Evolutionary conservation across 2,113 vertebrate genomes (phyloP), one percentile per base, ranked within the genome.

Genomic region (Albula glossodonta): DNA sequence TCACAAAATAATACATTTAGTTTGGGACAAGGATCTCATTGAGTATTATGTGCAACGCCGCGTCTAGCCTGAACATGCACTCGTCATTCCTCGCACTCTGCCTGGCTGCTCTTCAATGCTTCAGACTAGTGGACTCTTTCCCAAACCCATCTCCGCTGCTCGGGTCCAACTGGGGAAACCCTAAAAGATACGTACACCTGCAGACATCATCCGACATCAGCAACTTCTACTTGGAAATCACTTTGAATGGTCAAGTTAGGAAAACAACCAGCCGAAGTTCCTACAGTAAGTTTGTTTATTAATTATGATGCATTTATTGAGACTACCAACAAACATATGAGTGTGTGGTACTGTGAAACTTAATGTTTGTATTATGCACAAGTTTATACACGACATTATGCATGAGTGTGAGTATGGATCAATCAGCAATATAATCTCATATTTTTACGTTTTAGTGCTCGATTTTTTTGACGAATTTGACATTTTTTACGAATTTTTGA

Each of bases 151-250:
- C 96, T 0, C 84, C 84, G 19, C 89, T 96, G 86, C 91, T 96
- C 8, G 85, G 85, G 87, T 88, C 91, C 83, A 92, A 86, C 87
- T 95, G 94, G 95, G 92, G 92, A 9, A 95, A 93, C 90, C 94
- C 90, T 10, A 93, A 93, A 11, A 82, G 0, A 80, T 91, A 96
- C 87, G 88, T 87, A 63, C 96, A 97, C 91, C 93, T 96, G 90
- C 94, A 95, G 91, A 94, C 95, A 1, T 94, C 93, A 83, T 94
- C 95, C 22, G 95, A 96, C 0, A 85, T 95, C 49, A 96, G 92
- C 93, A 98, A 96, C 93, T 97, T 96, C 93, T 98, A 98, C 91
- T 94, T 99, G 88, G 97, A 98, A 88, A 98, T 99, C 93, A 94
- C 93, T 0, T 84, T 93, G 0, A 96, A 97, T 0, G 98, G 98